These are phyloP conservation scores for Thysanoteuthis rhombus DNA, from an alignment of 2,888 invertebrate genomes.

Conservation along the genomic window DNA sequence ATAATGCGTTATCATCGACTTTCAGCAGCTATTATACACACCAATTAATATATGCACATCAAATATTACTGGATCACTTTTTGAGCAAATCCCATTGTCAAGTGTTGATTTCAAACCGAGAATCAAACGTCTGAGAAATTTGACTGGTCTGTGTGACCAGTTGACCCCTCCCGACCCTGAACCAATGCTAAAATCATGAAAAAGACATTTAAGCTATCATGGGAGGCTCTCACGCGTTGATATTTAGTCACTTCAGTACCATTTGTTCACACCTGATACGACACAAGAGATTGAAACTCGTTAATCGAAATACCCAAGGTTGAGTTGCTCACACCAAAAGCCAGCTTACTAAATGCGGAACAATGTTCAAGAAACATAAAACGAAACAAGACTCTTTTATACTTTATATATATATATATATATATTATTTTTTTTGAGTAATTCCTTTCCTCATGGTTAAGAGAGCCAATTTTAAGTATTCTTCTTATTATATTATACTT, in stretches of 20 bases:
- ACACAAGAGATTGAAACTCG: background rate
- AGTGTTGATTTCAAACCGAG: background rate
- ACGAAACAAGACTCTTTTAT: background rate
- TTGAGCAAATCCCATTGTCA: background rate
- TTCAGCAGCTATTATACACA: background rate
- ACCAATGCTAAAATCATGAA: background rate
- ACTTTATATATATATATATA: too few species aligned
- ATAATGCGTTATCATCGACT: background rate
- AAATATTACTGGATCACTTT: background rate
- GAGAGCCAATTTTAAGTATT: background rate
- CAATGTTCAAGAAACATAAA: background rate
- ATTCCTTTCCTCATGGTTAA: background rate
- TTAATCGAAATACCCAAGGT: background rate
- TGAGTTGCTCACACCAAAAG: background rate
- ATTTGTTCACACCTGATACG: background rate
- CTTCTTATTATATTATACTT: background rate
- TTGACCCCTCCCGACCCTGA: background rate
- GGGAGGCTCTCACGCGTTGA: background rate
- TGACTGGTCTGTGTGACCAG: background rate
- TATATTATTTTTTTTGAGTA: background rate
- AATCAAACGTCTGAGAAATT: background rate
- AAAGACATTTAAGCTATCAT: background rate
- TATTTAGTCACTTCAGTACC: background rate
- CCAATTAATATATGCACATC: background rate
- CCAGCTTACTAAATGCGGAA: background rate